phyloP scores from a whole-genome alignment of 2,113 vertebrate genomes.

The Hippopotamus amphibius region DNA sequence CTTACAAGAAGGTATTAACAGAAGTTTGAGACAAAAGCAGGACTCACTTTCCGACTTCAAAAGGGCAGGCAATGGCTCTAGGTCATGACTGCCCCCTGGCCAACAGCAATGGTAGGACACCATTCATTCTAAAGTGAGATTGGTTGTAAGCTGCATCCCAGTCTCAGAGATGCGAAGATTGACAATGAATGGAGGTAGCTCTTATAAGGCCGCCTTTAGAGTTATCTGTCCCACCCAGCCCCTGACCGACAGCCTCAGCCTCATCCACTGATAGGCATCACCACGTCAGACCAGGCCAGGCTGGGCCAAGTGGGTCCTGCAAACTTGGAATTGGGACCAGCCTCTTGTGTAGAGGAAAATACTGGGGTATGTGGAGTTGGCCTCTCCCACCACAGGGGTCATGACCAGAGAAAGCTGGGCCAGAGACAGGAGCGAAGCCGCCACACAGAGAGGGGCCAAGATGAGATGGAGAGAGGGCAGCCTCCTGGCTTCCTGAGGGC shows the following conservation, averaged over 20 bases:
- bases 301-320: background rate
- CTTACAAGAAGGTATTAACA: background rate
- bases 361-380: background rate
- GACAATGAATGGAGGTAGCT: background rate
- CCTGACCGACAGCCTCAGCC: background rate
- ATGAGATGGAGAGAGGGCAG: background rate
- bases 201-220: background rate
- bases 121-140: background rate
- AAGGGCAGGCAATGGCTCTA: background rate
- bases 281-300: background rate
- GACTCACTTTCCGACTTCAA: background rate
- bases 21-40: background rate
- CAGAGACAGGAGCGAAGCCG: background rate
- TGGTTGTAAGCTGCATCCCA: background rate
- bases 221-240: background rate
- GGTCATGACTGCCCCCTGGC: background rate
- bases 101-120: background rate
- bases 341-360: background rate
- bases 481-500: background rate
- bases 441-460: background rate
- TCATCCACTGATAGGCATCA: background rate
- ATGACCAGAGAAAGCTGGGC: background rate
- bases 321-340: background rate
- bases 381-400: background rate
- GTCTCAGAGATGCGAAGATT: background rate